Evolutionary conservation across 2,797 vertebrate species (phyloP).

Genomic region (Brachymystax lenok): DNA sequence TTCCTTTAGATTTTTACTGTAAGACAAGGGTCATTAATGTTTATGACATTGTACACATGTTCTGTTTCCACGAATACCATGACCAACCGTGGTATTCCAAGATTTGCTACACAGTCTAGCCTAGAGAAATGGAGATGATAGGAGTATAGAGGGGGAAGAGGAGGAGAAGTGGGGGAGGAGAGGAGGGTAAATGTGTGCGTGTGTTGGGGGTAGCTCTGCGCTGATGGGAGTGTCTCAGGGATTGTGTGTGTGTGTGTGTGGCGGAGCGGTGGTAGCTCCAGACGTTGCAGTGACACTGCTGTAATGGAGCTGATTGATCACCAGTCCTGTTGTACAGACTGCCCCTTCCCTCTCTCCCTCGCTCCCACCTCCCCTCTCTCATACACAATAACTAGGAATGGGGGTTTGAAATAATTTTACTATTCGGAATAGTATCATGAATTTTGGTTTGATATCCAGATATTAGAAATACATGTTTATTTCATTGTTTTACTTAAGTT

Average conservation of each 20-base stretch:
- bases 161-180: slow-evolving; percentile 18
- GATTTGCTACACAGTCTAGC: slow-evolving; percentile 56
- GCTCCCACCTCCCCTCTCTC: slow-evolving; percentile 21
- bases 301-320: slow-evolving; percentile 94
- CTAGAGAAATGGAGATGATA: slow-evolving; percentile 14
- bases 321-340: slow-evolving; percentile 76
- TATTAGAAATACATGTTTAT: too few relatives aligned
- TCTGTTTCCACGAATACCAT: slow-evolving; percentile 20
- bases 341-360: slow-evolving; percentile 60
- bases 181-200: not conserved
- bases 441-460: slow-evolving; percentile 27
- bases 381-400: not conserved
- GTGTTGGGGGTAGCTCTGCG: not conserved
- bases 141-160: not conserved
- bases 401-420: too few relatives aligned
- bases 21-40: slow-evolving; percentile 13
- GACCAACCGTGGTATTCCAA: not conserved
- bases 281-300: slow-evolving; percentile 78
- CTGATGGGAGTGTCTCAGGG: slow-evolving; percentile 3
- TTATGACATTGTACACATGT: slow-evolving; percentile 14
- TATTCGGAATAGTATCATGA: slow-evolving; percentile 37
- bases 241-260: slow-evolving; percentile 34
- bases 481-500: too few relatives aligned
- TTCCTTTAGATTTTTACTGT: slow-evolving; percentile 1
- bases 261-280: slow-evolving; percentile 77